Evolutionary conservation across 2,888 invertebrate species (phyloP).

Genomic region (Megastigmus dorsalis): DNA sequence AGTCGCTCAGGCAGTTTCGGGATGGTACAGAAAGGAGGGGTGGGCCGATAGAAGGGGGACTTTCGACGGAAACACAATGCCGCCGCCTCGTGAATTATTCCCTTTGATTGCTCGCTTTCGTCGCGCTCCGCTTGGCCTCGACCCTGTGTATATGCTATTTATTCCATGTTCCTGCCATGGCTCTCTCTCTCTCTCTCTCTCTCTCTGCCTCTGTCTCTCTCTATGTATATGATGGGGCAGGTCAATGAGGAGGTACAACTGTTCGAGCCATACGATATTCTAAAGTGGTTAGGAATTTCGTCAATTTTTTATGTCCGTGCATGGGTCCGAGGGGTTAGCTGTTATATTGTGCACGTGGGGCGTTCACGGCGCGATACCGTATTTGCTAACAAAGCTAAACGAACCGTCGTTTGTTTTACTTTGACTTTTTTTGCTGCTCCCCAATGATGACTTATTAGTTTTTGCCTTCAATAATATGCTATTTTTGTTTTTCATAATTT

Average conservation of each 20-base stretch:
- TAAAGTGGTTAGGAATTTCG: slow-evolving; percentile 39
- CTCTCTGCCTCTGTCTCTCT: no score
- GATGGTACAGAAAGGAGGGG: background rate
- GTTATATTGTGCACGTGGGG: background rate
- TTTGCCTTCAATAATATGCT: no score
- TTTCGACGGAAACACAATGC: slow-evolving; percentile 47
- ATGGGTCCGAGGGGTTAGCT: no score
- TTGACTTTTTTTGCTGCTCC: background rate
- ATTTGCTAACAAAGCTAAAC: slow-evolving; percentile 28
- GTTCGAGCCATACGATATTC: background rate
- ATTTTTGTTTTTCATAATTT: no score
- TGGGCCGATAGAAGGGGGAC: background rate
- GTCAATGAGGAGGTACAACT: slow-evolving; percentile 29
- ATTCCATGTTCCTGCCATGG: background rate
- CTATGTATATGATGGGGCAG: slow-evolving; percentile 37
- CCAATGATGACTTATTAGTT: no score
- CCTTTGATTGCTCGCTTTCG: slow-evolving; percentile 74
- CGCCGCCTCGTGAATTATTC: slow-evolving; percentile 73
- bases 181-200: no score
- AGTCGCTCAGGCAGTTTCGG: no score
- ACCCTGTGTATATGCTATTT: slow-evolving; percentile 10
- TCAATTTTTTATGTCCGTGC: slow-evolving; percentile 39
- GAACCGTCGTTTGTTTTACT: background rate
- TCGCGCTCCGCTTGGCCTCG: slow-evolving; percentile 65
- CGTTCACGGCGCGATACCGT: slow-evolving; percentile 1